Conservation (phyloP, 2,113 vertebrate genomes). For the Ursus arctos region DNA sequence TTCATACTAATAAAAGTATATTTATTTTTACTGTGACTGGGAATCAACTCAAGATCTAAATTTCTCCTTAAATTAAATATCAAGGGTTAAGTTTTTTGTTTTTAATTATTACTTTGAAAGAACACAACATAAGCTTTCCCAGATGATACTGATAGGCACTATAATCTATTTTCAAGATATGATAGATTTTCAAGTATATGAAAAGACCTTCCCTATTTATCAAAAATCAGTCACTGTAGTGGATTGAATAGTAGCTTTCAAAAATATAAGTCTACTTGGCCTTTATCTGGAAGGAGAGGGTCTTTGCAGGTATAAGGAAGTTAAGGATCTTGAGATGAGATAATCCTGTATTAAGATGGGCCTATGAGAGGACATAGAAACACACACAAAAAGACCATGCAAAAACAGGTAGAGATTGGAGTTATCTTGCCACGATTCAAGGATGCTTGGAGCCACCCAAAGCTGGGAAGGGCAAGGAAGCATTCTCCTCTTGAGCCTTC, state of each 20-base stretch:
- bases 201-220: background rate
- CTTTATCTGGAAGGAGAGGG: background rate
- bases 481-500: background rate
- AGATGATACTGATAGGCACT: background rate
- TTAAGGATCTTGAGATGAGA: background rate
- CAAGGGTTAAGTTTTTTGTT: background rate
- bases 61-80: background rate
- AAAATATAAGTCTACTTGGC: background rate
- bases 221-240: background rate
- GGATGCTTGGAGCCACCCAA: background rate
- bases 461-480: background rate
- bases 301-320: background rate
- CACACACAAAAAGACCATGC: background rate
- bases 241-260: background rate
- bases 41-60: background rate
- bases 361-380: background rate
- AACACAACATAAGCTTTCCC: background rate
- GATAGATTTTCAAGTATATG: background rate
- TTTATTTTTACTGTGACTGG: background rate
- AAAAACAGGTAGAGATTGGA: background rate
- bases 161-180: background rate
- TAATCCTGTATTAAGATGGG: background rate
- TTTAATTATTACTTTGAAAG: background rate
- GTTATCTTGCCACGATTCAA: background rate
- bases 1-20: background rate